These are phyloP conservation scores for Haplochromis vanheusdeni DNA, from an alignment of 2,113 vertebrate species.

Conservation along the genomic window DNA sequence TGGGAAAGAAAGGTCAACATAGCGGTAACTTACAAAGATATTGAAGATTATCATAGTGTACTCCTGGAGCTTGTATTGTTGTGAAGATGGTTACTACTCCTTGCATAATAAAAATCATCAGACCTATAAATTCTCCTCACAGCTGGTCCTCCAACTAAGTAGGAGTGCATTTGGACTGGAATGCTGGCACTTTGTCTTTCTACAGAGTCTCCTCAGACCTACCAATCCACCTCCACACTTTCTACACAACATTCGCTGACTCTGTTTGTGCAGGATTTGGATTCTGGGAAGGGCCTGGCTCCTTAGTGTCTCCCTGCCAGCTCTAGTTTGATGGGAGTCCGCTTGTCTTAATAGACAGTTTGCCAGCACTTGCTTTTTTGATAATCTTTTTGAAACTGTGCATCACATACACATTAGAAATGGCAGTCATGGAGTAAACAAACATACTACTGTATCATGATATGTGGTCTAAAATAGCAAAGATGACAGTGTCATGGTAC, in stretches of 20 bases:
- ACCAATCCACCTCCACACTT: background rate
- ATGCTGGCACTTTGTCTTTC: background rate
- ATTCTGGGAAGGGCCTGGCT: background rate
- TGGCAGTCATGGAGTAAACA: background rate
- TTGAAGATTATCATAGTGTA: background rate
- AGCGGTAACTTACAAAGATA: background rate
- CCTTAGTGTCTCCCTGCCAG: background rate
- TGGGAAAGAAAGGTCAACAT: constrained; percentile 1
- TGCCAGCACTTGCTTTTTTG: background rate
- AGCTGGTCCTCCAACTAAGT: background rate
- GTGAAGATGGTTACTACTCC: background rate
- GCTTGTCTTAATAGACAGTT: background rate
- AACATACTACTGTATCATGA: background rate
- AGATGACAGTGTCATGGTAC: background rate
- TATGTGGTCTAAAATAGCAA: background rate
- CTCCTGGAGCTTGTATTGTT: constrained; percentile 17
- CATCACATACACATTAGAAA: background rate
- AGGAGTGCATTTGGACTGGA: background rate
- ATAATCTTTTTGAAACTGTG: background rate
- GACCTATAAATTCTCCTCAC: background rate
- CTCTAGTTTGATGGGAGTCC: background rate
- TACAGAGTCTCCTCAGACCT: background rate
- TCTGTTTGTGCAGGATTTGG: background rate
- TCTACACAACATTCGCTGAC: background rate
- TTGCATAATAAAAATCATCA: background rate